Evolutionary conservation across 2,888 invertebrate species (phyloP), one percentile per base, ranked within the genome.

Genomic region (Pachymerium ferrugineum): DNA sequence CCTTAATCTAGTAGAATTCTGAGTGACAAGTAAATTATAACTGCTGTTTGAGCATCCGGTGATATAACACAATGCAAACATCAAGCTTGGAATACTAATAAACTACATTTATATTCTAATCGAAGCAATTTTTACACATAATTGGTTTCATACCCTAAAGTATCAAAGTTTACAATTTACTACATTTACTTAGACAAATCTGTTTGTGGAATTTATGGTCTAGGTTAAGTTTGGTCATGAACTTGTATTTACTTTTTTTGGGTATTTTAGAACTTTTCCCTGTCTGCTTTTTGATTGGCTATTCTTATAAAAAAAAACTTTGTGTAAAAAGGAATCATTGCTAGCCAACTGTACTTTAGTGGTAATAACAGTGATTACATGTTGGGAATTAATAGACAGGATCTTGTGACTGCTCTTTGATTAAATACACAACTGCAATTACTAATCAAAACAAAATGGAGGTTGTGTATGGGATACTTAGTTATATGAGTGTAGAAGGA

Each of bases 51-150:
- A 47, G 47, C 47, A 47, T 47, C 47, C 47, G 47, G 47, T 47
- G 47, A 47, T 47, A 47, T 47, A 47, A 47, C 47, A 47, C 47
- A 47, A 47, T 47, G 22, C 47, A 47, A 47, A 47, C 47, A 47
- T 16, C 47, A 19, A 22, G 47, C 47, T 16, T 47, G 19, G 47
- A 47, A 47, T 47, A 47, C 47, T 47, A 47, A 47, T 47, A 16
- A 47, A 22, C 47, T 47, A 16, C 1, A 6, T 16, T 47, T 47
- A 22, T 22, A 47, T 47, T 47, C 47, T 22, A 47, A 47, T 47
- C 47, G 1, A 47, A 10, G 8, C 16, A 16, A 47, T 47, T 47
- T 47, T 47, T 47, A 22, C 47, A 16, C 47, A 47, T 47, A 47
- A 47, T 47, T 47, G 47, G 22, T 47, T n/a, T 47, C 47, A 22